A percentile compares a stretch with the other conserved stretches of the same genome.
Conservation (phyloP, 2,888 invertebrate genomes). For the Ctenicera cuprea region DNA sequence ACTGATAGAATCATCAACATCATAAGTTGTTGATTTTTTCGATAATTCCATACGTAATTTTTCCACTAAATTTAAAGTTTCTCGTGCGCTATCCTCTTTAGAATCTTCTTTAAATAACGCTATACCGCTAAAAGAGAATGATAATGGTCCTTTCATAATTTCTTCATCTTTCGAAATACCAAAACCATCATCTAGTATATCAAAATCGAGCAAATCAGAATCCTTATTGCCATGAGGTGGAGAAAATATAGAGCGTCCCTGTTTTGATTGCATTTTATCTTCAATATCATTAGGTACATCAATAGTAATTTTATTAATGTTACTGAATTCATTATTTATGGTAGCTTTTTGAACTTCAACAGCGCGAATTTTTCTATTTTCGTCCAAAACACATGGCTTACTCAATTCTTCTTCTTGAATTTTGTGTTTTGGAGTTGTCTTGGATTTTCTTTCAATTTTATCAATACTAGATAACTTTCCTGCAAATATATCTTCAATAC, state of each 20-base stretch:
- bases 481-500: conserved; percentile 62
- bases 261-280: conserved; percentile 64
- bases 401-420: conserved; percentile 20
- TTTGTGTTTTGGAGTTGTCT: conserved; percentile 25
- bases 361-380: conserved; percentile 28
- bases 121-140: conserved; percentile 80
- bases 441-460: conserved; percentile 54
- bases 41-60: conserved; percentile 85
- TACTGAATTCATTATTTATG: conserved; percentile 47
- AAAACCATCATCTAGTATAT: conserved; percentile 77
- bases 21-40: conserved; percentile 76
- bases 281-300: conserved; percentile 43
- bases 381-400: conserved; percentile 26
- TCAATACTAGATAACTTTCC: conserved; percentile 61
- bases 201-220: conserved; percentile 77
- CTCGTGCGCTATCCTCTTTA: conserved; percentile 88
- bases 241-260: conserved; percentile 82
- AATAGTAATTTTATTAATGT: neutral
- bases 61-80: conserved; percentile 89
- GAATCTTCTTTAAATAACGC: conserved; percentile 84
- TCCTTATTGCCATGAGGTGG: conserved; percentile 79
- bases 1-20: conserved; percentile 67
- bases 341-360: conserved; percentile 50
- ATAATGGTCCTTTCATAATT: conserved; percentile 76
- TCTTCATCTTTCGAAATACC: conserved; percentile 77